These are phyloP conservation scores for Alloscopus bannaensis DNA, from an alignment of 2,888 invertebrate species.

Conservation along the genomic window DNA sequence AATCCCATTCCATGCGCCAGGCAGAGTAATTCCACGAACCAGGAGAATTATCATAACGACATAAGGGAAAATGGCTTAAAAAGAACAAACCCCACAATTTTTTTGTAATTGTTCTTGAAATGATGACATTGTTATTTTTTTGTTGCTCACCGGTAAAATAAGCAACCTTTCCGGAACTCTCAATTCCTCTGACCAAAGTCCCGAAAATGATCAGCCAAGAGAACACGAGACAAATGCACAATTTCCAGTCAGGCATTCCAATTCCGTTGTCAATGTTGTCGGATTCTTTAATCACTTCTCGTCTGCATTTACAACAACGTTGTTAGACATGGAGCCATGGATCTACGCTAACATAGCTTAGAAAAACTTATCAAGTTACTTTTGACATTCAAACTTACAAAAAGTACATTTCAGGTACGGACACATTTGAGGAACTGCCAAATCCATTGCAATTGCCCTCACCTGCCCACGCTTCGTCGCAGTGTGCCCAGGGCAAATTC, in stretches of 20 bases:
- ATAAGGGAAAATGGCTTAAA: constrained; percentile 87
- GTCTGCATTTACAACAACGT: constrained; percentile 50
- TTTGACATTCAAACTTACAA: constrained; percentile 76
- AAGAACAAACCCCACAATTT: not conserved
- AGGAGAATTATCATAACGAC: constrained; percentile 85
- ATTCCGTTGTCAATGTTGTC: constrained; percentile 70
- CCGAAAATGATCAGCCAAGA: constrained; percentile 62
- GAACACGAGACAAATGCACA: constrained; percentile 57
- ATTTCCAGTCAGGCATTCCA: constrained; percentile 68
- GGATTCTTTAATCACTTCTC: constrained; percentile 71
- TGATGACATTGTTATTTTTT: not conserved
- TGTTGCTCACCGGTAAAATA: constrained; percentile 81
- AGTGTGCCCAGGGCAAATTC: constrained; percentile 65
- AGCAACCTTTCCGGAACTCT: constrained; percentile 80
- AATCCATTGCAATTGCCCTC: constrained; percentile 61
- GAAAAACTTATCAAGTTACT: not conserved
- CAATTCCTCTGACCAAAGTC: constrained; percentile 51
- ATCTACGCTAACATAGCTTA: not conserved
- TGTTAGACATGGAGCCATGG: not conserved
- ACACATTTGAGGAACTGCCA: not conserved
- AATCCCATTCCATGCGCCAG: constrained; percentile 85
- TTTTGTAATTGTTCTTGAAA: not conserved
- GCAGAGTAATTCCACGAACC: constrained; percentile 78
- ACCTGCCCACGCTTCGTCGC: constrained; percentile 78
- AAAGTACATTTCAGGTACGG: constrained; percentile 78